Conservation (phyloP, 2,888 invertebrate species). For the Meiosimyza platycephala region DNA sequence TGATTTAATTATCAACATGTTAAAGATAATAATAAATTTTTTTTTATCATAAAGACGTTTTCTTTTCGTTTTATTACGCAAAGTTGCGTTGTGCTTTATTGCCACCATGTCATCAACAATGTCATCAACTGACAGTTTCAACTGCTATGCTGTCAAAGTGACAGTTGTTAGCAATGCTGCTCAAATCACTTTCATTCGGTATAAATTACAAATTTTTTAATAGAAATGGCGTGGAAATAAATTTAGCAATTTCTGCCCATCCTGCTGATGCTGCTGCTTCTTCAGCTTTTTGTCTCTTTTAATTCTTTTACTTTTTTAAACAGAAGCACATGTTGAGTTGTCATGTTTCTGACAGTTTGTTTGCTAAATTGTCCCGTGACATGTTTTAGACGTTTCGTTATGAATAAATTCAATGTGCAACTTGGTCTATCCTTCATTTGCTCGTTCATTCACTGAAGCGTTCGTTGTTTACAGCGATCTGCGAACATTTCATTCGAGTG, state of each 20-base stretch:
- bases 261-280: background rate
- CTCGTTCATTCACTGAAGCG: constrained; percentile 18
- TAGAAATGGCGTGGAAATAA: constrained; percentile 8
- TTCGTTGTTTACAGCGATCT: constrained; percentile 35
- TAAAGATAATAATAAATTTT: constrained; percentile 9
- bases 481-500: constrained; percentile 45
- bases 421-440: constrained; percentile 1
- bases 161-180: constrained; percentile 6
- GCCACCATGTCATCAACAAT: background rate
- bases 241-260: background rate
- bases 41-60: background rate
- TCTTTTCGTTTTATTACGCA: background rate
- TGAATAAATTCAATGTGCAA: constrained; percentile 46
- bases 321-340: constrained; percentile 51
- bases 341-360: constrained; percentile 63
- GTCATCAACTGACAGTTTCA: constrained; percentile 24
- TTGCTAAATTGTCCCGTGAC: constrained; percentile 62
- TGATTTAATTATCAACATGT: background rate
- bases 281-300: background rate
- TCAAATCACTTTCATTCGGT: background rate
- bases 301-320: background rate
- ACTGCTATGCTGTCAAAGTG: constrained; percentile 15
- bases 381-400: constrained; percentile 58
- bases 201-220: constrained; percentile 1
- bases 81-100: background rate